Base-by-base conservation (phyloP, 2,888 invertebrate genomes). In the Agrotis segetum region DNA sequence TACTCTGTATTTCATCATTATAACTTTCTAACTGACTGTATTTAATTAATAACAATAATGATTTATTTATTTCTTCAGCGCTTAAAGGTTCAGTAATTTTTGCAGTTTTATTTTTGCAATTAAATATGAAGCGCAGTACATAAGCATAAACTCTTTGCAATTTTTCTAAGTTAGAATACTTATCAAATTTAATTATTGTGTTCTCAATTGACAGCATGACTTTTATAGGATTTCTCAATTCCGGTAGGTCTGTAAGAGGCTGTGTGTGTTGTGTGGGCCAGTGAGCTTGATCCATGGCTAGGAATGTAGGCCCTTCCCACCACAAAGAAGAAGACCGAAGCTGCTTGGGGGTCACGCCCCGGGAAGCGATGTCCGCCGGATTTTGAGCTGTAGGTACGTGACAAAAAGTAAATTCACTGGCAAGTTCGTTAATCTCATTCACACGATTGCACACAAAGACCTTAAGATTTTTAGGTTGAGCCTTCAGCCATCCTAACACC, bases 301-400 rank as follows among this genome's bases (percentile, higher is more conserved):
- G 49, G 49, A 49, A 49, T n/a, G 49, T n/a, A 16, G 49, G 49
- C 49, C 49, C 49, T 49, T 49, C 49, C 49, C 49, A 49, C 49
- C 49, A 49, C n/a, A 49, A 29, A 29, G 29, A 3, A 29, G 29
- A 29, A 29, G 29, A 29, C 29, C 29, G 29, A 29, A 29, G 29
- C 29, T 29, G 29, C 29, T 29, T 29, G 29, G 29, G 29, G 29
- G 29, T 29, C 29, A 29, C 29, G 29, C 29, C 29, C 29, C 29
- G 29, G 29, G 29, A 29, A 29, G 29, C 29, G 29, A 29, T 29
- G 5, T 29, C 29, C 29, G 29, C 29, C 29, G 29, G 29, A 29
- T 29, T 29, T 29, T 29, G 29, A 29, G 29, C 29, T 29, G 29
- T 29, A 29, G 29, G 29, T 29, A 29, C 29, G 29, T 29, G 29